Percentiles rank a stretch among this genome's conserved stretches.
Conservation (phyloP, 2,113 vertebrate species). For the Oryzias javanicus region DNA sequence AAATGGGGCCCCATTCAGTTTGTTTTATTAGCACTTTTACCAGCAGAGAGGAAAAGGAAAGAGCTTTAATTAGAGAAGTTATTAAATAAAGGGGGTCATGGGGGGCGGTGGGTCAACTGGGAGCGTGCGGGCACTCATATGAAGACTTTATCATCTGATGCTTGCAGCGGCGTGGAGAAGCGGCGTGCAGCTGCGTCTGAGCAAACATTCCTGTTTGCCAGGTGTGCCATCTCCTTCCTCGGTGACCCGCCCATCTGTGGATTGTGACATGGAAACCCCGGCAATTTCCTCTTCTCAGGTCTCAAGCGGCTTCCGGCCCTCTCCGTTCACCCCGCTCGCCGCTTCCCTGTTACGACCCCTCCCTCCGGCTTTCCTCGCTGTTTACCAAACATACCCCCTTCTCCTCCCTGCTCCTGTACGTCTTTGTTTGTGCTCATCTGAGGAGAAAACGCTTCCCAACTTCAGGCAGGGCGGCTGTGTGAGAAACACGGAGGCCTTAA, state of each 20-base stretch:
- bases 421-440: conserved; percentile 74
- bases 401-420: conserved; percentile 44
- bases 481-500: conserved; percentile 60
- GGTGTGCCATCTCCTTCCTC: conserved; percentile 41
- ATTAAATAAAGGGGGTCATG: conserved; percentile 70
- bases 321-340: conserved; percentile 22
- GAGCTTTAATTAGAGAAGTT: conserved; percentile 70
- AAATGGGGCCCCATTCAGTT: conserved; percentile 65
- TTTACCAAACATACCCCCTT: conserved; percentile 73
- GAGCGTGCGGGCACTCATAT: conserved; percentile 54
- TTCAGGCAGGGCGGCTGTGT: conserved; percentile 39
- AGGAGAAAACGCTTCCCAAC: conserved; percentile 69
- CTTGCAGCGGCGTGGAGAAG: not conserved
- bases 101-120: conserved; percentile 51
- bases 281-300: conserved; percentile 50
- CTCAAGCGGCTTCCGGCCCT: conserved; percentile 45
- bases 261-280: conserved; percentile 51
- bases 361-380: conserved; percentile 52
- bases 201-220: conserved; percentile 51
- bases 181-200: conserved; percentile 37
- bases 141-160: conserved; percentile 48
- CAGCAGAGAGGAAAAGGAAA: conserved; percentile 49
- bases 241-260: conserved; percentile 34
- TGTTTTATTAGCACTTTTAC: conserved; percentile 78
- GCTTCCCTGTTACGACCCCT: conserved; percentile 31